Evolutionary conservation across 1,140 invertebrate genomes (phyloP), one percentile per base, ranked within the genome.

Genomic region (Halesus radiatus): DNA sequence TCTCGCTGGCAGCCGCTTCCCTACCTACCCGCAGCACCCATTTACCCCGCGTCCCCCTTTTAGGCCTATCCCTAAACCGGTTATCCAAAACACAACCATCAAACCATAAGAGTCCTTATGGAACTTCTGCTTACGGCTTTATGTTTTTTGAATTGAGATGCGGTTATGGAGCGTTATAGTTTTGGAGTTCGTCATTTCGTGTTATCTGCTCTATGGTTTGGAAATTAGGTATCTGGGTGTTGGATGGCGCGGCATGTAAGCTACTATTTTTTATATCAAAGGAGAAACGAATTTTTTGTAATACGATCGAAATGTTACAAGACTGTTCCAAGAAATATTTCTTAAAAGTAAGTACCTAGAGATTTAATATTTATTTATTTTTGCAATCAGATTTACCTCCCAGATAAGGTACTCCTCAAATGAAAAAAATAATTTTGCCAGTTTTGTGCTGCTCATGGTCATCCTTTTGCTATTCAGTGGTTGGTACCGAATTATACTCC

Each of bases 1-100:
- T 86, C 88, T 74, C 20, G 20, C 45, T 54, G 74, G 86, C 86
- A 84, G 86, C 87, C 62, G 74, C 86, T 86, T 84, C 81, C 86
- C 86, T 85, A 83, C 82, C 85, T 85, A 85, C 66, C 52, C 78
- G 64, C 29, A 50, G 32, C 7, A 37, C 32, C 32, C 37, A 45
- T 13, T 10, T 45, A 45, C 37, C 37, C 37, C 37, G 32, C 74
- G 58, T 76, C 76, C 78, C 62, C 72, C 80, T 78, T 78, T 66
- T 64, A 58, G 52, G 18, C 20, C 23, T 16, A 20, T n/a, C 53
- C 75, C 78, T 73, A 81, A 81, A 78, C 74, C 56, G 62, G 60
- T 78, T 79, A 18, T 52, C 56, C 45, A 23, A 66, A 32, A 22
- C 37, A 29, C 1, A 70, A 58, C 16, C 26, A 4, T 18, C 58